Base-by-base conservation (phyloP, 2,113 vertebrate genomes). In the Callipepla californica region DNA sequence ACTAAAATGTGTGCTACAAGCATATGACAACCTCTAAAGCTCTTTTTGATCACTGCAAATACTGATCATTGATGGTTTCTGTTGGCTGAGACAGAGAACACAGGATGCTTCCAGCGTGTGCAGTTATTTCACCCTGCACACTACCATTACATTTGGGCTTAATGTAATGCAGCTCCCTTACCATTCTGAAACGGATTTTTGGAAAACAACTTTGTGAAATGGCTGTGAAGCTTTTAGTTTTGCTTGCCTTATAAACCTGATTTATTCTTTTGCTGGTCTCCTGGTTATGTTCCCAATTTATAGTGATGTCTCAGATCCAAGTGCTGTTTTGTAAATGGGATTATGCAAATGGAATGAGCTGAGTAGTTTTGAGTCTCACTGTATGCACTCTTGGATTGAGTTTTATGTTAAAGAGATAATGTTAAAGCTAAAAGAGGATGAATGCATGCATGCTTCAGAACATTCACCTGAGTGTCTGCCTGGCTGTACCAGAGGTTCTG, bases 71-170 rank as follows among this genome's bases (percentile, higher is more conserved):
- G 30, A 21, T 25, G 55, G 32, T 21, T 63, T 48, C 32, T 68
- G 30, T 25, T 62, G 42, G 22, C 32, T 45, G 42, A 80, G 48
- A 13, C 32, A 7, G 44, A 28, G 9, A 55, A 16, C 26, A 6
- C 17, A 4, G 6, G 10, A 23, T 47, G 28, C 7, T 63, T 68
- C 18, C 20, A 21, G 32, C 12, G 26, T 5, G 6, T 57, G 22
- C n/a, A 25, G 18, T 69, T 63, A 44, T 7, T 62, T 62, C 23
- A 26, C 13, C 8, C 16, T 55, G 4, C 0, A 3, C 8, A 1
- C 36, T 78, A 13, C 19, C 0, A 2, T 69, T 76, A 12, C 5
- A 2, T 4, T 65, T 17, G 17, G 7, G 5, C 2, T 53, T 70
- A 26, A 21, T 36, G 58, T 19, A 19, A 17, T 92, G 34, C 18